Evolutionary conservation across 2,797 vertebrate species (phyloP).

Genomic region (Melanogrammus aeglefinus): DNA sequence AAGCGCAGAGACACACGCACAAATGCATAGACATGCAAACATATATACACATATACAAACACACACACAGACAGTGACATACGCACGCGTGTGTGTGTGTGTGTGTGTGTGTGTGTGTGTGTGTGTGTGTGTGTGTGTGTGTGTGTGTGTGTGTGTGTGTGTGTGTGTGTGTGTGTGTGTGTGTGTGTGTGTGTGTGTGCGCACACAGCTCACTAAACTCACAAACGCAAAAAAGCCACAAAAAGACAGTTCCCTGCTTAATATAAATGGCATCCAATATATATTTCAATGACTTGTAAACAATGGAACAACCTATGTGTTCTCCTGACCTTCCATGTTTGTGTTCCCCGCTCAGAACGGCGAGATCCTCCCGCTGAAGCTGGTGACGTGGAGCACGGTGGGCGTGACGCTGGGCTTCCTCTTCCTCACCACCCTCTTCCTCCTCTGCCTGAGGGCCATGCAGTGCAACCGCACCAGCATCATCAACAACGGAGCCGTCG

Average conservation of each 20-base stretch:
- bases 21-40: no score
- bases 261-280: background rate
- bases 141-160: no score
- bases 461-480: constrained; percentile 89
- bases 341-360: constrained; percentile 77
- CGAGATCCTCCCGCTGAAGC: constrained; percentile 88
- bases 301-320: background rate
- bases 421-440: constrained; percentile 82
- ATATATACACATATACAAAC: no score
- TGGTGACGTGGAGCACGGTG: constrained; percentile 84
- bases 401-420: constrained; percentile 85
- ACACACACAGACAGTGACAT: no score
- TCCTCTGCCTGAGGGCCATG: constrained; percentile 77
- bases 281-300: background rate
- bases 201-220: no score
- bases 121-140: no score
- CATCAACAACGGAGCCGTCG: constrained; percentile 78
- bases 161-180: no score
- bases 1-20: no score
- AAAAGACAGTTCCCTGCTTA: background rate
- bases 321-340: background rate
- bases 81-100: no score
- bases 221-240: no score
- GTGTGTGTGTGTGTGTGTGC: no score
- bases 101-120: no score